Conservation (phyloP, 2,888 invertebrate genomes). For the Perithous albicinctus region DNA sequence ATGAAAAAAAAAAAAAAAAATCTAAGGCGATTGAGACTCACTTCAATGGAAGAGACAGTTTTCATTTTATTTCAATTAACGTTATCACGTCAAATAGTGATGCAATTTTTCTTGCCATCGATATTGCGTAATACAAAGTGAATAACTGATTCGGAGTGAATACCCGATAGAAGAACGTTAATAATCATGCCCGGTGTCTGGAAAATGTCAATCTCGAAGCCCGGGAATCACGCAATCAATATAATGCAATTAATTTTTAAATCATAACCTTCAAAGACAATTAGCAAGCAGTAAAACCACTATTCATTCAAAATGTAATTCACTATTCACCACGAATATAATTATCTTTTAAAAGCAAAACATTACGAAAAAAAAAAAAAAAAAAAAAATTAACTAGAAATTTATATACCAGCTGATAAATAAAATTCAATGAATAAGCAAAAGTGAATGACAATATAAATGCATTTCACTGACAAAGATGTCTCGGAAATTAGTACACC, state of each 20-base stretch:
- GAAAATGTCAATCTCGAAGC: not conserved
- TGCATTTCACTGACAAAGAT: too few species aligned
- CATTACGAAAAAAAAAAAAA: too few species aligned
- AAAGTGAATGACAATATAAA: too few species aligned
- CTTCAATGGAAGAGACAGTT: not conserved
- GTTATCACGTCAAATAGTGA: conserved; percentile 8
- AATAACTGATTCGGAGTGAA: not conserved
- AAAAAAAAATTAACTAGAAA: too few species aligned
- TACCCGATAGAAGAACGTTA: not conserved
- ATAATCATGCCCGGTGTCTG: not conserved
- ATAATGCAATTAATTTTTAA: not conserved
- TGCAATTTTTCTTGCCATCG: conserved; percentile 6
- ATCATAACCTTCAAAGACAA: too few species aligned
- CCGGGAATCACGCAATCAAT: not conserved
- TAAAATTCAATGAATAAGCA: too few species aligned
- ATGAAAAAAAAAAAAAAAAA: conserved; percentile 2
- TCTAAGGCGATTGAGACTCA: not conserved
- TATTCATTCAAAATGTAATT: too few species aligned
- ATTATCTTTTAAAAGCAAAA: too few species aligned
- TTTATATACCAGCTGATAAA: too few species aligned
- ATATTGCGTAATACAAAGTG: conserved; percentile 4
- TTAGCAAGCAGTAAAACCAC: too few species aligned
- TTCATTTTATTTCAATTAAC: conserved; percentile 43
- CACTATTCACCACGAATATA: too few species aligned
- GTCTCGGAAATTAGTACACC: too few species aligned